Evolutionary conservation across 2,888 invertebrate genomes (phyloP).

Genomic region (Drosophila austrosaltans): DNA sequence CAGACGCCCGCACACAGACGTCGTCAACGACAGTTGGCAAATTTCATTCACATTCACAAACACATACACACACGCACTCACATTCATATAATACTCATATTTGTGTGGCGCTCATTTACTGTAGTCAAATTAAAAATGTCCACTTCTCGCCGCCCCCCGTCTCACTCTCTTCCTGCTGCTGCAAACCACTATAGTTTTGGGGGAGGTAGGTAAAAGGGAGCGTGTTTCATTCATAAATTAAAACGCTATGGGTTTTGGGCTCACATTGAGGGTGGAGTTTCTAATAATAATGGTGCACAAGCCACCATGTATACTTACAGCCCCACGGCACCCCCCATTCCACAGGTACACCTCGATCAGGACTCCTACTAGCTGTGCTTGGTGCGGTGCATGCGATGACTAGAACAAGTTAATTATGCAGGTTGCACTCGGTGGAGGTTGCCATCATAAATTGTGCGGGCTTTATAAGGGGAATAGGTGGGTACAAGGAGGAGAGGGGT

Average conservation of each 20-base stretch:
- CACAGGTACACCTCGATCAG: neutral
- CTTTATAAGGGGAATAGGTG: conserved; percentile 13
- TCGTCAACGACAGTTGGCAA: conserved; percentile 53
- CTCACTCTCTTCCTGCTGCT: neutral
- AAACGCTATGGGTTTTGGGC: conserved; percentile 28
- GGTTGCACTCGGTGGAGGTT: conserved; percentile 57
- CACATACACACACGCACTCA: conserved; percentile 13
- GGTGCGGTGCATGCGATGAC: conserved; percentile 35
- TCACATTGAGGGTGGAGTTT: conserved; percentile 27
- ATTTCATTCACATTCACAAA: conserved; percentile 58
- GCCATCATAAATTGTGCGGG: conserved; percentile 64
- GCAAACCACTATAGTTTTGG: conserved; percentile 1
- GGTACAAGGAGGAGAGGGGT: conserved; percentile 15
- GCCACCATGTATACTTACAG: neutral
- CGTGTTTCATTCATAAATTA: conserved; percentile 68
- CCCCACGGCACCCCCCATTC: conserved; percentile 1
- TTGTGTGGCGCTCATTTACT: conserved; percentile 27
- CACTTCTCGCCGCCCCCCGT: conserved; percentile 24
- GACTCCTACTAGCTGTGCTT: no score
- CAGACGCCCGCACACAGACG: conserved; percentile 46
- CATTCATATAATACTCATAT: conserved; percentile 35
- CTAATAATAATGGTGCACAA: conserved; percentile 55
- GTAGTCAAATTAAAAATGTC: conserved; percentile 51
- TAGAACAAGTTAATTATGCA: conserved; percentile 77
- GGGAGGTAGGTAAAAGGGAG: neutral